These are phyloP conservation scores for Athrips mouffetella DNA, from an alignment of 2,888 invertebrate species.

Conservation along the genomic window DNA sequence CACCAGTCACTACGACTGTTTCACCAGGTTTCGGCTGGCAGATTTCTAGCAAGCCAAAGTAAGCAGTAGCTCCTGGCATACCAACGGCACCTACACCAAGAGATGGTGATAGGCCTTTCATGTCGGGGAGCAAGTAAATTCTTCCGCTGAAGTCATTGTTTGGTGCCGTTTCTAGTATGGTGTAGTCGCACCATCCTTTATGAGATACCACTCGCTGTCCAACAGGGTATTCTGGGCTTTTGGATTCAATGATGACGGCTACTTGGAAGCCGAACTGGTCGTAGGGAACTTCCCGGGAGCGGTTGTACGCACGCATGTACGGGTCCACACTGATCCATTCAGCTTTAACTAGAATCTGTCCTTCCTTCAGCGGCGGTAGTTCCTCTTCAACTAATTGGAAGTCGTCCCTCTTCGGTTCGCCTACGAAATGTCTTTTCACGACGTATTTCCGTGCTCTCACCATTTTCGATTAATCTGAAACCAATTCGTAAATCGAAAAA, in stretches of 20 bases:
- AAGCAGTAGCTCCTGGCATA: constrained; percentile 84
- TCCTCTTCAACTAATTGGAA: constrained; percentile 63
- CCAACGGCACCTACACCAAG: constrained; percentile 80
- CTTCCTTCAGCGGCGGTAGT: too few relatives aligned
- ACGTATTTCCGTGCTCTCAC: constrained; percentile 78
- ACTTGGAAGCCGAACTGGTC: too few relatives aligned
- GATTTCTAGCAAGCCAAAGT: constrained; percentile 83
- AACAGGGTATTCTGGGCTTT: constrained; percentile 77
- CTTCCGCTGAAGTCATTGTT: constrained; percentile 24
- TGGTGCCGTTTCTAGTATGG: constrained; percentile 30
- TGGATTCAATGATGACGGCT: too few relatives aligned
- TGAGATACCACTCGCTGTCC: constrained; percentile 78
- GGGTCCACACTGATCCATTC: too few relatives aligned
- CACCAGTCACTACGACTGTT: constrained; percentile 83
- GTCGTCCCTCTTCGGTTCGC: constrained; percentile 70
- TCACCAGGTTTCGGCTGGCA: too few relatives aligned
- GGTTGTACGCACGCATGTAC: too few relatives aligned
- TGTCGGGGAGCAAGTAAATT: constrained; percentile 66
- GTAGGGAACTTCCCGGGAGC: too few relatives aligned
- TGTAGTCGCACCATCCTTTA: constrained; percentile 82
- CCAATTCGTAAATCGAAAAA: too few relatives aligned
- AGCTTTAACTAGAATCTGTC: too few relatives aligned
- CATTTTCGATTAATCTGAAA: too few relatives aligned
- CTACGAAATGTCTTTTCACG: constrained; percentile 74
- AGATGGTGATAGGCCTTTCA: constrained; percentile 71